Percentiles rank a stretch among this genome's conserved stretches.
Evolutionary conservation across 2,797 vertebrate species (phyloP).

Genomic region (Petrocephalus sullivani): DNA sequence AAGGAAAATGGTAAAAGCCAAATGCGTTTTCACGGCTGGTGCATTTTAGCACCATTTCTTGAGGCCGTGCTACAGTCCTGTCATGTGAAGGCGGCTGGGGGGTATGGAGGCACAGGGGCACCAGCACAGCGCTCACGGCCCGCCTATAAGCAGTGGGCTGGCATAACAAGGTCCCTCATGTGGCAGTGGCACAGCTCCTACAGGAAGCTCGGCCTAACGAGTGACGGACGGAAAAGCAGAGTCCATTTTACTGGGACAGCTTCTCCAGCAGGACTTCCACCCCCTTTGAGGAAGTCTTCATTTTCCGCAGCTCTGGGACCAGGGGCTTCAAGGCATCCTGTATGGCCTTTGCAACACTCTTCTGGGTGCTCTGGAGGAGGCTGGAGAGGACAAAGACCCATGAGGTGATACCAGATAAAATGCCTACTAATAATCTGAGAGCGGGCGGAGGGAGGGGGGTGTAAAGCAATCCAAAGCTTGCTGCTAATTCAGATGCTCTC

Average conservation of each 20-base stretch:
- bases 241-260: slow-evolving; percentile 46
- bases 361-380: slow-evolving; percentile 76
- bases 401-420: neutral
- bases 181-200: neutral
- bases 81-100: neutral
- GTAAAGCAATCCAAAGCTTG: slow-evolving; percentile 30
- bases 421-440: slow-evolving; percentile 40
- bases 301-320: slow-evolving; percentile 60
- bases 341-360: slow-evolving; percentile 65
- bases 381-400: slow-evolving; percentile 47
- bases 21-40: slow-evolving; percentile 19
- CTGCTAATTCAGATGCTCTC: slow-evolving; percentile 26
- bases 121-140: neutral
- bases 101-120: neutral
- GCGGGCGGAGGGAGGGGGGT: slow-evolving; percentile 5
- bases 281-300: slow-evolving; percentile 65
- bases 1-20: neutral
- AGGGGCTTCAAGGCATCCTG: slow-evolving; percentile 69
- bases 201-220: neutral
- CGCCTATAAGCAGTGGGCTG: neutral
- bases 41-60: slow-evolving; percentile 32
- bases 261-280: slow-evolving; percentile 76
- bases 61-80: neutral
- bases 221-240: neutral
- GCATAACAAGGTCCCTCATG: neutral